Conservation (phyloP, 2,113 vertebrate genomes). For the Daubentonia madagascariensis region DNA sequence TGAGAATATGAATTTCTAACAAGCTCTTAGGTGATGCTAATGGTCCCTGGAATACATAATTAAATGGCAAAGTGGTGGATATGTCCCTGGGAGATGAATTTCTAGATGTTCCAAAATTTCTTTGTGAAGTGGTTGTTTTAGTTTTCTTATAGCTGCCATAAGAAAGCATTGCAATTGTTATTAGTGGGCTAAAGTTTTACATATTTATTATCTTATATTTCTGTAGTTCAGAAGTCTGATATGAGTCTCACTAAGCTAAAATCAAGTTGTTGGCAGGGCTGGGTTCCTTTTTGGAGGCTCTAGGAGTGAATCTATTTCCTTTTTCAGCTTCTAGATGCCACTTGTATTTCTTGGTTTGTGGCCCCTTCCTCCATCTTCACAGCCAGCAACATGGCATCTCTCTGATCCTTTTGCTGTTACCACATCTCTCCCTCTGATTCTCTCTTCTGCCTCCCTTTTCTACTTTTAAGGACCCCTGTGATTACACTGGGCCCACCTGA, state of each 20-base stretch:
- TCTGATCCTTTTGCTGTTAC: background rate
- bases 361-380: background rate
- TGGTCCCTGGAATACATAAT: background rate
- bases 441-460: background rate
- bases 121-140: background rate
- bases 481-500: background rate
- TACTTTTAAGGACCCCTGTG: background rate
- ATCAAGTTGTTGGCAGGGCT: background rate
- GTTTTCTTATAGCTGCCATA: background rate
- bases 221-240: background rate
- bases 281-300: background rate
- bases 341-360: background rate
- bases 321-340: background rate
- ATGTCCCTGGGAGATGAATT: background rate
- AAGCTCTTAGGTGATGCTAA: background rate
- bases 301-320: background rate
- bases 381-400: background rate
- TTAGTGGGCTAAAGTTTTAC: background rate
- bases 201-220: background rate
- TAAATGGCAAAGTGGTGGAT: background rate
- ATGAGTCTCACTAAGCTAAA: background rate
- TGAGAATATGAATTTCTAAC: background rate
- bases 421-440: background rate
- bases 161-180: background rate
- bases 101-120: slow-evolving; percentile 7